phyloP scores from a whole-genome alignment of 1,140 invertebrate species.

The Drosophila dunni region DNA sequence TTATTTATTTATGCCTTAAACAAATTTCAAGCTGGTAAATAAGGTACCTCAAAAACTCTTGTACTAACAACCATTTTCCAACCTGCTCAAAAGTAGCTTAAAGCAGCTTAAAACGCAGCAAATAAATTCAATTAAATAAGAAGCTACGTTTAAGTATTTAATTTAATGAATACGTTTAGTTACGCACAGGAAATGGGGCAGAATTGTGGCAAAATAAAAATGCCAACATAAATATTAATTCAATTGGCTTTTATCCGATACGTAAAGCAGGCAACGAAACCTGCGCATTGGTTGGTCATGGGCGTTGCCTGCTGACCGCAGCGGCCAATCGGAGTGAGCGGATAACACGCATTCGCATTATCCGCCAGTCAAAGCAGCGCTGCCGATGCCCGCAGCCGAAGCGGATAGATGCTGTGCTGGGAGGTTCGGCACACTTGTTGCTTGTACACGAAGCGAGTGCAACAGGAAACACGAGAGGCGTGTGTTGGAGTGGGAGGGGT shows the following conservation, averaged over 20 bases:
- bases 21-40: too few species aligned
- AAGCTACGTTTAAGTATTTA: background rate
- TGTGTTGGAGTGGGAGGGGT: background rate
- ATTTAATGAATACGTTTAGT: background rate
- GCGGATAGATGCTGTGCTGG: constrained; percentile 54
- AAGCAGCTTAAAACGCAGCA: background rate
- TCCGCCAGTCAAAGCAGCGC: constrained; percentile 65
- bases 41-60: too few species aligned
- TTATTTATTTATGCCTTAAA: too few species aligned
- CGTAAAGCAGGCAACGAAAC: constrained; percentile 21
- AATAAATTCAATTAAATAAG: background rate
- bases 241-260: constrained; percentile 4
- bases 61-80: too few species aligned
- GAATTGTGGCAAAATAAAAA: constrained; percentile 12
- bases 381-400: constrained; percentile 7
- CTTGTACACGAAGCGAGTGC: constrained; percentile 17
- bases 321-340: constrained; percentile 55
- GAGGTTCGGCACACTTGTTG: constrained; percentile 64
- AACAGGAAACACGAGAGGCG: background rate
- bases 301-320: constrained; percentile 37
- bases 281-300: constrained; percentile 59
- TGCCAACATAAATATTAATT: constrained; percentile 32
- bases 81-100: background rate
- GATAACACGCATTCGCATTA: constrained; percentile 70
- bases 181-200: background rate